Percentiles rank a stretch among this genome's conserved stretches.
Evolutionary conservation across 2,888 invertebrate species (phyloP).

Genomic region (Mamestra brassicae): DNA sequence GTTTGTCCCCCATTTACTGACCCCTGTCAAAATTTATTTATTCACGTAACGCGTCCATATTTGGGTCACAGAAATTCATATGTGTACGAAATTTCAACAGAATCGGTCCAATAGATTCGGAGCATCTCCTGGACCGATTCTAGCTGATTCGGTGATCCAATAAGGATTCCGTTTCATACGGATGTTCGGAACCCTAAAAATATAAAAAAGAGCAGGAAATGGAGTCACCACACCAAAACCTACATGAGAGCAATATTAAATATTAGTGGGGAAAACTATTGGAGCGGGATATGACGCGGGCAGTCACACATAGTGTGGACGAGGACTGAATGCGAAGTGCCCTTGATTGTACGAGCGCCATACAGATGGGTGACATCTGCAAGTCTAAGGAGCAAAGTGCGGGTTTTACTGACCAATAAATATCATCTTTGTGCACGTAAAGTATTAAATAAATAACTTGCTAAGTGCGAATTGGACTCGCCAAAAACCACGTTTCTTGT

Average conservation of each 20-base stretch:
- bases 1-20: no score
- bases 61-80: no score
- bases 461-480: no score
- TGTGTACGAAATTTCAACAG: no score
- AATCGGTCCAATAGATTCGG: no score
- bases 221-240: background rate
- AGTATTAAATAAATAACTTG: no score
- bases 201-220: conserved; percentile 9
- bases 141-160: no score
- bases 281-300: conserved; percentile 1
- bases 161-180: no score
- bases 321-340: conserved; percentile 18
- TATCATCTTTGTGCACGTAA: background rate
- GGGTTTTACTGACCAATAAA: background rate
- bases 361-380: conserved; percentile 19
- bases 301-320: background rate
- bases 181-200: background rate
- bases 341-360: background rate
- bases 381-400: background rate
- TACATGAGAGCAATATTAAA: conserved; percentile 29
- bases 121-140: no score
- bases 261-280: conserved; percentile 25
- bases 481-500: no score
- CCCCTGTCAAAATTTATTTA: no score
- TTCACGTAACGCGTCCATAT: no score